Percentiles rank a stretch among this genome's conserved stretches.
Evolutionary conservation across 2,797 vertebrate species (phyloP).

Genomic region (Thripadectes ignobilis): DNA sequence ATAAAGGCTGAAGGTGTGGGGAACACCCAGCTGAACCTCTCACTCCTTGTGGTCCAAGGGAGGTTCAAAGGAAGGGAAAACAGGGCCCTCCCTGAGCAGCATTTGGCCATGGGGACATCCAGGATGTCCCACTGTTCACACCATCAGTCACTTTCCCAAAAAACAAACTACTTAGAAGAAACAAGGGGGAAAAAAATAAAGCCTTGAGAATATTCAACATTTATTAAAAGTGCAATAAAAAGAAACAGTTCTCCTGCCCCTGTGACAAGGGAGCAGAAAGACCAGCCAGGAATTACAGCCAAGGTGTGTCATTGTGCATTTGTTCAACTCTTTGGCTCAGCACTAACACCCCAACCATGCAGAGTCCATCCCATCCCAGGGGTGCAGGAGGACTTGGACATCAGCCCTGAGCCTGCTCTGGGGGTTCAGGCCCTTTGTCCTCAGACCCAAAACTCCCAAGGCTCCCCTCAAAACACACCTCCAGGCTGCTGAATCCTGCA

Average conservation of each 20-base stretch:
- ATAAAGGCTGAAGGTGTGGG: neutral
- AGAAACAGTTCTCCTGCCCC: constrained; percentile 7
- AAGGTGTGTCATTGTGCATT: neutral
- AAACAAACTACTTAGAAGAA: neutral
- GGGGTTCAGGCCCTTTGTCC: neutral
- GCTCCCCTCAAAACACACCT: neutral
- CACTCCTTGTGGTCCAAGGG: neutral
- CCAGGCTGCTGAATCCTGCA: neutral
- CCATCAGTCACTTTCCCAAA: neutral
- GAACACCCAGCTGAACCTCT: neutral
- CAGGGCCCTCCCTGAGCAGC: neutral
- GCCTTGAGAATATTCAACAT: neutral
- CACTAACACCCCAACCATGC: neutral
- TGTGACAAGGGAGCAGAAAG: neutral
- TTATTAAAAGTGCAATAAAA: constrained; percentile 49
- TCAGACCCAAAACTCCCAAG: neutral
- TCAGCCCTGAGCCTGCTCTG: neutral
- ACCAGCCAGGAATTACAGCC: constrained; percentile 25
- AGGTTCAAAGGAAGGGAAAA: neutral
- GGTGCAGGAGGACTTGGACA: neutral
- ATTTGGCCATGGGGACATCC: neutral
- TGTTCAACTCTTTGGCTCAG: neutral
- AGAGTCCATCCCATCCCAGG: neutral
- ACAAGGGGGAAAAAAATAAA: neutral
- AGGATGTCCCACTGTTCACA: neutral